Base-by-base conservation (phyloP, 2,888 invertebrate genomes). In the Netelia virgata region DNA sequence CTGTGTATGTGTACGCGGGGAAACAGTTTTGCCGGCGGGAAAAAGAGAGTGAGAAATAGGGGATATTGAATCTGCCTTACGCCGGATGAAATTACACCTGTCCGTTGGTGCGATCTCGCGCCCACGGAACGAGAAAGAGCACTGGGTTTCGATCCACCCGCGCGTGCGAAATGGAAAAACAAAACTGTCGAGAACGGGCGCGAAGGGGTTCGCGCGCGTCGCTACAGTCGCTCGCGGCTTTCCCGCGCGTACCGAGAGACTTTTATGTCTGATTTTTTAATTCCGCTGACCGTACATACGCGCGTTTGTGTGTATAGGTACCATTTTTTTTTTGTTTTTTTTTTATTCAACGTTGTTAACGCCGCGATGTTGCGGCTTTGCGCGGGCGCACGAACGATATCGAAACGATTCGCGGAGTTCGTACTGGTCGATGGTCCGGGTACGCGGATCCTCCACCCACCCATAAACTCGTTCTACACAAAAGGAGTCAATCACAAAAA, bases 41-140 rank as follows among this genome's bases (percentile, higher is more conserved):
- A 86, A 81, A 86, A 84, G 74, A 83, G 83, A 72, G 78, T 79
- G 84, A 86, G 86, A 84, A 86, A 85, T 79, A 81, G 81, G 83
- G 41, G 28, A 84, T 77, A 84, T 84, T 81, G 84, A 84, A 84
- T 84, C 81, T 69, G 77, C 81, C 68, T 81, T 81, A 53, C 81
- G 69, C 73, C 84, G 74, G 84, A 84, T 84, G 84, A 81, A 84
- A 84, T 84, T 84, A 84, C 84, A 84, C 84, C 84, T 77, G 77
- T 81, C 63, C 81, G 47, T 77, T 78, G 59, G 77, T 47, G 28
- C 66, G 50, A 47, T 53, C 73, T 84, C 81, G 83, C 61, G 76
- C 75, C 16, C 57, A 10, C 57, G 78, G 5, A 43, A 47, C 57
- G 81, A 50, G 64, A 72, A 3, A 23, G 23, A 23, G 28, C 28